Conservation (phyloP, 2,888 invertebrate species). For the Lochmaea crataegi region DNA sequence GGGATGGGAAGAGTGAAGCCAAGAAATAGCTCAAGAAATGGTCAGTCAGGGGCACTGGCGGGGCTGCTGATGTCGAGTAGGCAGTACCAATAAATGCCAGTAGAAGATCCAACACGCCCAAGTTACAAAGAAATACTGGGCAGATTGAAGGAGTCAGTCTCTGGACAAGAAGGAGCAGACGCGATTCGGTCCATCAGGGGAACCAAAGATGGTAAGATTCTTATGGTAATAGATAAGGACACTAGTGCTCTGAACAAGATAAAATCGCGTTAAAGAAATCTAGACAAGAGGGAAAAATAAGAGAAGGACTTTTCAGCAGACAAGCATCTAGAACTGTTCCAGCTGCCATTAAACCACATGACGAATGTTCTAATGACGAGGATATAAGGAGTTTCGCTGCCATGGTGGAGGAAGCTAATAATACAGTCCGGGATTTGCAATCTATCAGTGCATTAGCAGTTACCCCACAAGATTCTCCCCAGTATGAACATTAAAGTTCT, state of each 20-base stretch:
- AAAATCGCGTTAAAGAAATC: background rate
- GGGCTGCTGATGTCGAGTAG: too few relatives aligned
- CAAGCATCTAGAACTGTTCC: background rate
- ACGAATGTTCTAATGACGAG: background rate
- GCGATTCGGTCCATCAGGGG: conserved; percentile 8
- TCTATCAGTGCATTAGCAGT: too few relatives aligned
- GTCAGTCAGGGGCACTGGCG: too few relatives aligned
- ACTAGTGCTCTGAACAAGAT: background rate
- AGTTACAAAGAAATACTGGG: conserved; percentile 5
- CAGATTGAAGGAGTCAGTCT: conserved; percentile 6
- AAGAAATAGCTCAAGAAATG: too few relatives aligned
- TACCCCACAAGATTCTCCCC: background rate
- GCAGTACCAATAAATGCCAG: too few relatives aligned
- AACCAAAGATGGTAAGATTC: conserved; percentile 13
- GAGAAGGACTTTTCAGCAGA: background rate
- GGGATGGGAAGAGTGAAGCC: too few relatives aligned
- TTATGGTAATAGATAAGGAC: conserved; percentile 9
- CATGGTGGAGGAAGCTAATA: background rate
- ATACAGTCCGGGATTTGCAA: background rate
- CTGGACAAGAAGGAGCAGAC: background rate
- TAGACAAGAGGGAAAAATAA: background rate
- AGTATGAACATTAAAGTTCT: conserved; percentile 14
- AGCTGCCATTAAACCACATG: background rate
- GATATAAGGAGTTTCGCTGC: background rate
- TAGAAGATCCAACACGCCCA: background rate